Evolutionary conservation across 2,113 vertebrate genomes (phyloP), one percentile per base, ranked within the genome.

Genomic region (Dipodomys merriami): DNA sequence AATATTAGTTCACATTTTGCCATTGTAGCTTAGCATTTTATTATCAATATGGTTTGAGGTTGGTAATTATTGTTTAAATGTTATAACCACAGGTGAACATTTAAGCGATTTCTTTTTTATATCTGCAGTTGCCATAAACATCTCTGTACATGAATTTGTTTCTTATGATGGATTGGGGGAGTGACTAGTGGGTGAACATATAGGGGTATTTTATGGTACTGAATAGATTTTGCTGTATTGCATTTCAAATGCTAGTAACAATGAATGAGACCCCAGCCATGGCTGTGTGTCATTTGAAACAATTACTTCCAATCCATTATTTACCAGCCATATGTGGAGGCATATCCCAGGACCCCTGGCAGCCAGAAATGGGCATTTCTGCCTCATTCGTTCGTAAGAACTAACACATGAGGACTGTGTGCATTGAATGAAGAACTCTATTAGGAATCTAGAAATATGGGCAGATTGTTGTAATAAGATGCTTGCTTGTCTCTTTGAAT

Each of bases 181-280:
- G 96, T 90, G 78, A 78, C 77, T 65, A 39, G 16, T 57, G 53
- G 23, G 60, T 87, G 86, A 74, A 95, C 92, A 90, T 94, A 87
- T 86, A 95, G 69, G 89, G 77, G 29, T 30, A 22, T 94, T 95
- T 95, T 90, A 96, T 94, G 78, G 57, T 74, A 89, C 91, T 86
- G 95, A 93, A 93, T 96, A 96, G 95, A 93, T 96, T 95, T 96
- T 95, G 76, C 81, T 88, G 57, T 91, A 93, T 91, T 96, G 94
- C 89, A 95, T 91, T 94, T 93, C 69, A 82, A 84, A 94, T 46
- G 39, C 78, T 78, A 19, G 25, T 91, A 73, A 95, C 90, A 95
- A 90, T 88, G 74, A 96, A 91, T 60, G 57, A 87, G 94, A 95
- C 94, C 94, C 77, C 73, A 46, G 78, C 77, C 93, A 95, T 94